These are phyloP conservation scores for Sialis lutaria DNA, from an alignment of 2,888 invertebrate genomes.

Conservation along the genomic window DNA sequence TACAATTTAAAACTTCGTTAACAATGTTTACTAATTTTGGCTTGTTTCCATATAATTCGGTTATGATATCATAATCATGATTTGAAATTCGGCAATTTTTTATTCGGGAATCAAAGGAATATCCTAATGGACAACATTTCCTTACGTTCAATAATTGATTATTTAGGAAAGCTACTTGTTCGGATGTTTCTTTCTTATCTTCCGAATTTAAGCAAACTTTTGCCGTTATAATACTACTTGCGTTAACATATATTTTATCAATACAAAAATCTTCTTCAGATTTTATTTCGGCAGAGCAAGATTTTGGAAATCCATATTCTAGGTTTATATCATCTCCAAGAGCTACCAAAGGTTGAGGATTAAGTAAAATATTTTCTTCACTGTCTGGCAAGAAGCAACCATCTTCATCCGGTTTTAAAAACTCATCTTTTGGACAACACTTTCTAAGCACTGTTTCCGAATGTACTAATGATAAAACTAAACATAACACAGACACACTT, in stretches of 20 bases:
- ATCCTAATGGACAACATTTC: slow-evolving; percentile 18
- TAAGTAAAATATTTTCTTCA: too few relatives aligned
- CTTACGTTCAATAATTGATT: slow-evolving; percentile 11
- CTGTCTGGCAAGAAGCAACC: too few relatives aligned
- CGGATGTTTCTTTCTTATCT: background rate
- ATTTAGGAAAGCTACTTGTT: background rate
- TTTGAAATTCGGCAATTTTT: slow-evolving; percentile 13
- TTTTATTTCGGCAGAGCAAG: background rate
- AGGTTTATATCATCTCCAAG: background rate
- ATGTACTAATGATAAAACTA: background rate
- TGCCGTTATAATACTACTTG: background rate
- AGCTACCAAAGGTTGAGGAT: background rate
- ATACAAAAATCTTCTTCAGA: background rate
- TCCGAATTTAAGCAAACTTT: background rate
- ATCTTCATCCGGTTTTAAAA: background rate
- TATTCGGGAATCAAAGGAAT: slow-evolving; percentile 12
- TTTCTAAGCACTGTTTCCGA: slow-evolving; percentile 3
- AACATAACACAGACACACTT: too few relatives aligned
- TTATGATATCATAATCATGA: slow-evolving; percentile 5
- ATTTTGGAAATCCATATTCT: background rate
- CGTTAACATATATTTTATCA: background rate
- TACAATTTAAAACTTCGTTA: slow-evolving; percentile 3
- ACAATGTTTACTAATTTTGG: slow-evolving; percentile 8
- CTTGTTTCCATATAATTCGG: slow-evolving; percentile 4
- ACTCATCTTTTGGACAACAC: slow-evolving; percentile 1